A percentile compares a stretch with the other conserved stretches of the same genome.
phyloP scores from a whole-genome alignment of 2,888 invertebrate genomes.

The Apodemia mormo region DNA sequence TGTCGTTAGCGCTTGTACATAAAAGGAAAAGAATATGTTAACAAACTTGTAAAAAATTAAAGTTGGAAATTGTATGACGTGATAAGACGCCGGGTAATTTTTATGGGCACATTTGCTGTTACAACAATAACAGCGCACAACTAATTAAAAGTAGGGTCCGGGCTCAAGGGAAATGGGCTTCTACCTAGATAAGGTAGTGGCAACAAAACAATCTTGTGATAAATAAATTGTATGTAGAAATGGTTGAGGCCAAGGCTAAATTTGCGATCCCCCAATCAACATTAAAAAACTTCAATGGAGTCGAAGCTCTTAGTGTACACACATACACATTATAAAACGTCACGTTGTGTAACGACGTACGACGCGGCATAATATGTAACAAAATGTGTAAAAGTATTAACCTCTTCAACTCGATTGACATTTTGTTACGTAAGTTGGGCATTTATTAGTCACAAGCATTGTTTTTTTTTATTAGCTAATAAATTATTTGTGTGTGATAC shows the following conservation, averaged over 20 bases:
- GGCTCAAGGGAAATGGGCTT: slow-evolving; percentile 53
- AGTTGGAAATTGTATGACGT: slow-evolving; percentile 48
- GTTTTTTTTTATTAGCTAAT: too few relatives aligned
- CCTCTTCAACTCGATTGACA: too few relatives aligned
- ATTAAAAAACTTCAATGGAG: too few relatives aligned
- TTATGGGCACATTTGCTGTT: slow-evolving; percentile 64
- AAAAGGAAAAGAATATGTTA: background rate
- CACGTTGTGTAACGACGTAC: too few relatives aligned
- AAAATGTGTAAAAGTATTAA: too few relatives aligned
- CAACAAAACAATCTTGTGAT: slow-evolving; percentile 37
- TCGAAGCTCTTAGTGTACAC: too few relatives aligned
- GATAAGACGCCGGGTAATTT: slow-evolving; percentile 65
- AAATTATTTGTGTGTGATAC: too few relatives aligned
- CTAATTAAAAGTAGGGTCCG: slow-evolving; percentile 73
- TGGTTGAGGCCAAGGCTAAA: background rate
- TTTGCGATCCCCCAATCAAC: background rate
- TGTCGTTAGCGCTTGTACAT: background rate
- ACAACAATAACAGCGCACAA: slow-evolving; percentile 76
- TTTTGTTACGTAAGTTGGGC: too few relatives aligned
- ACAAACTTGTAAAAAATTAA: slow-evolving; percentile 15
- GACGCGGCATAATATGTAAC: too few relatives aligned
- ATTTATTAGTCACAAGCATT: too few relatives aligned
- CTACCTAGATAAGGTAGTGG: slow-evolving; percentile 63
- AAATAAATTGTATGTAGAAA: background rate
- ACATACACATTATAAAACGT: too few relatives aligned